Conservation (phyloP, 2,888 invertebrate genomes). For the Autographa pulchrina region DNA sequence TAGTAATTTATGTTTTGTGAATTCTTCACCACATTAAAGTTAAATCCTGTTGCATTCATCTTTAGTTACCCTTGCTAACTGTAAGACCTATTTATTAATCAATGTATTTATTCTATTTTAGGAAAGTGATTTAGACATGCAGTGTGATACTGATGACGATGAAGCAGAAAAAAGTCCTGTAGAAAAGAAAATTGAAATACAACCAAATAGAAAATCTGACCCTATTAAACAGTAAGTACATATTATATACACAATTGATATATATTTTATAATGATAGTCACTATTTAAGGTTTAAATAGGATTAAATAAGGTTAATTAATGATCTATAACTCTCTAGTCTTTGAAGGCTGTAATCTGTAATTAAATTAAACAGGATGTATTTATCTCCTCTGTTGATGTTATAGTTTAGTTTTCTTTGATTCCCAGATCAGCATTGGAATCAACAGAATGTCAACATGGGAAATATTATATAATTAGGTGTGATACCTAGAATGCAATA, state of each 20-base stretch:
- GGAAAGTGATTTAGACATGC: constrained; percentile 89
- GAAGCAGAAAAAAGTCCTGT: constrained; percentile 75
- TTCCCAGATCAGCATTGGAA: constrained; percentile 38
- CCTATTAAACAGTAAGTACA: constrained; percentile 92
- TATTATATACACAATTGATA: background rate
- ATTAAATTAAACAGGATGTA: background rate
- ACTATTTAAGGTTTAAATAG: no score
- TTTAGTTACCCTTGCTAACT: no score
- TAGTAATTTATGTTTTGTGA: no score
- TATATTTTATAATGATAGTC: no score
- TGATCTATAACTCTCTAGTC: no score
- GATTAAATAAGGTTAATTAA: no score
- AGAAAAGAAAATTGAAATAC: constrained; percentile 79
- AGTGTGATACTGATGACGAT: constrained; percentile 87
- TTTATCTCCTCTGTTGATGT: background rate
- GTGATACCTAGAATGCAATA: constrained; percentile 28
- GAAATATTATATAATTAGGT: constrained; percentile 52
- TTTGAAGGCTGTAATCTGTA: no score
- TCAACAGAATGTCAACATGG: constrained; percentile 40
- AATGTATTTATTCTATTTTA: constrained; percentile 59
- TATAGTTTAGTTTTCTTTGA: constrained; percentile 31
- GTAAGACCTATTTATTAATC: background rate
- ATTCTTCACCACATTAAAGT: background rate
- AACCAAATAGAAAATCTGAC: constrained; percentile 76
- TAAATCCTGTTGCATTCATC: no score